These are phyloP conservation scores for Leucophora obtusa DNA, from an alignment of 2,888 invertebrate genomes.

Conservation along the genomic window DNA sequence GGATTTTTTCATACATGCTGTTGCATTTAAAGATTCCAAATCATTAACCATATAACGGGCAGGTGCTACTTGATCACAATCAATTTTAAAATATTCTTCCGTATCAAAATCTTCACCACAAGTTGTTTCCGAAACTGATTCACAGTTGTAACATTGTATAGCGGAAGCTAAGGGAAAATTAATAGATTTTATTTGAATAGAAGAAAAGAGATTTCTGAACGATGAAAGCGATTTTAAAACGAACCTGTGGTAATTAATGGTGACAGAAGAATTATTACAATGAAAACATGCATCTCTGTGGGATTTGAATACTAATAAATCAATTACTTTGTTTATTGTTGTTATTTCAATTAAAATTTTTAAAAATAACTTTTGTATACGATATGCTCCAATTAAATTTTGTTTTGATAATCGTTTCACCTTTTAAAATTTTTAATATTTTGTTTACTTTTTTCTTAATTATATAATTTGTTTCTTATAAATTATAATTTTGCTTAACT, in stretches of 20 bases:
- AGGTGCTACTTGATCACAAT: slow-evolving; percentile 72
- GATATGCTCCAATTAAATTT: neutral
- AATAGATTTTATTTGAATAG: neutral
- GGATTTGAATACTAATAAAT: neutral
- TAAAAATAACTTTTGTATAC: neutral
- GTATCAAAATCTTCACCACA: slow-evolving; percentile 73
- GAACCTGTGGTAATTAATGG: slow-evolving; percentile 47
- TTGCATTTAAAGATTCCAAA: slow-evolving; percentile 71
- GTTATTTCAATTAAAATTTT: neutral
- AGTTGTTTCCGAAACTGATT: slow-evolving; percentile 72
- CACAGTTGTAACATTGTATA: slow-evolving; percentile 76
- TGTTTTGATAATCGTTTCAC: neutral
- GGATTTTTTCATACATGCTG: slow-evolving; percentile 74
- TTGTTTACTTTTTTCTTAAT: slow-evolving; percentile 4
- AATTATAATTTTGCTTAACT: neutral
- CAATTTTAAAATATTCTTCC: slow-evolving; percentile 73
- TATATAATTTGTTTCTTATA: neutral
- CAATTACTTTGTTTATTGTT: neutral
- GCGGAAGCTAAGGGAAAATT: slow-evolving; percentile 69
- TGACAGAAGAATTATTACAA: slow-evolving; percentile 1
- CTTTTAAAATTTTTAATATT: neutral
- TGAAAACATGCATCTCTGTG: slow-evolving; percentile 29
- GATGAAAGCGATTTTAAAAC: neutral
- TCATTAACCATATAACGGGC: slow-evolving; percentile 74
- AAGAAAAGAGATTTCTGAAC: neutral